Conservation (phyloP, 1,140 invertebrate species). For the Ooceraea biroi region DNA sequence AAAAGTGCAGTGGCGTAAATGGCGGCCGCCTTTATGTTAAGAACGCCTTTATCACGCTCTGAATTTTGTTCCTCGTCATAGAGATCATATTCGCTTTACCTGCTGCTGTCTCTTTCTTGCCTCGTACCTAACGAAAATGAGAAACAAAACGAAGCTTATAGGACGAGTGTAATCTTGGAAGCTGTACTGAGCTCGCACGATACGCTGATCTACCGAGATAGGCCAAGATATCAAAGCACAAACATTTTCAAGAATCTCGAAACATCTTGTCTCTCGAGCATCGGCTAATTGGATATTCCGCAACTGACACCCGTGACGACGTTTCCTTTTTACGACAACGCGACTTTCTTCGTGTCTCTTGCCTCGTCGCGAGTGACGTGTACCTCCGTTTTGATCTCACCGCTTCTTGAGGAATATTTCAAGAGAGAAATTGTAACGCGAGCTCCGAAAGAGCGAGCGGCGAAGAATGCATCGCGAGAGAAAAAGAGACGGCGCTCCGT, state of each 20-base stretch:
- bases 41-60: conserved; percentile 7
- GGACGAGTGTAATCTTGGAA: conserved; percentile 31
- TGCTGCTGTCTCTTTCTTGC: neutral
- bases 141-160: conserved; percentile 23
- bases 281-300: conserved; percentile 74
- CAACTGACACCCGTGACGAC: conserved; percentile 55
- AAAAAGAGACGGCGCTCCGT: neutral
- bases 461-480: neutral
- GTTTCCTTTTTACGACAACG: conserved; percentile 56
- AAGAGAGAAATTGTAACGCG: neutral
- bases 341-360: neutral
- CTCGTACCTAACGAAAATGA: neutral
- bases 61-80: conserved; percentile 4
- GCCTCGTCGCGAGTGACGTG: conserved; percentile 3
- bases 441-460: neutral
- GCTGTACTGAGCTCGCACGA: conserved; percentile 25
- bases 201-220: conserved; percentile 43
- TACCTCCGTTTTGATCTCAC: conserved; percentile 21
- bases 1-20: conserved; percentile 38
- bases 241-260: conserved; percentile 34
- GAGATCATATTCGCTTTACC: neutral
- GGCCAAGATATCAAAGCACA: conserved; percentile 44
- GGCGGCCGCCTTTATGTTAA: neutral
- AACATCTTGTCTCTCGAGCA: conserved; percentile 64
- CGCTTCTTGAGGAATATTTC: neutral